Evolutionary conservation across 2,888 invertebrate species (phyloP).

Genomic region (Stegana nigrithorax): DNA sequence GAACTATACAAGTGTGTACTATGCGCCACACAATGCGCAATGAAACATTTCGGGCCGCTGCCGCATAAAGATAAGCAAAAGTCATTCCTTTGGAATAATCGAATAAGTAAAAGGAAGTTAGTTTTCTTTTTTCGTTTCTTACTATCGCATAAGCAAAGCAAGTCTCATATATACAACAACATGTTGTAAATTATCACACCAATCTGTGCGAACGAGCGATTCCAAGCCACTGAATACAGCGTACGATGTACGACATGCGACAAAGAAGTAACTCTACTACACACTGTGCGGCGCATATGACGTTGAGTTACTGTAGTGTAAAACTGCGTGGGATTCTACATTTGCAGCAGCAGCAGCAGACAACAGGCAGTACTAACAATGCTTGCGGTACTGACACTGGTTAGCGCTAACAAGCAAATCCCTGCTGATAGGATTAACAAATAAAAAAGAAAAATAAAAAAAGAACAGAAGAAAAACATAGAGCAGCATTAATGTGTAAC

Average conservation of each 20-base stretch:
- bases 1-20: too few species aligned
- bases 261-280: too few species aligned
- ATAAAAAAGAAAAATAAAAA: slow-evolving; percentile 27
- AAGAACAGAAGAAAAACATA: slow-evolving; percentile 23
- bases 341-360: too few species aligned
- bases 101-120: not conserved
- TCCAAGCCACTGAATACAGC: not conserved
- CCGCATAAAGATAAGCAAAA: slow-evolving; percentile 8
- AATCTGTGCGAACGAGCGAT: not conserved
- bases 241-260: too few species aligned
- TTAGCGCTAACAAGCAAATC: slow-evolving; percentile 20
- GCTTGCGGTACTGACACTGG: too few species aligned
- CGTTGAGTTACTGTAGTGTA: not conserved
- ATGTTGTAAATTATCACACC: not conserved
- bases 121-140: not conserved
- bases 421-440: slow-evolving; percentile 47
- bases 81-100: slow-evolving; percentile 9
- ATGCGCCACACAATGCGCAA: too few species aligned
- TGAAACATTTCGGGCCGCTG: not conserved
- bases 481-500: too few species aligned
- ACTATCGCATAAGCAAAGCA: too few species aligned
- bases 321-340: too few species aligned
- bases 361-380: too few species aligned
- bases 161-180: too few species aligned
- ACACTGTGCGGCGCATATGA: not conserved